A percentile compares a stretch with the other conserved stretches of the same genome.
Conservation (phyloP, 2,888 invertebrate genomes). For the Saturnia japonica region DNA sequence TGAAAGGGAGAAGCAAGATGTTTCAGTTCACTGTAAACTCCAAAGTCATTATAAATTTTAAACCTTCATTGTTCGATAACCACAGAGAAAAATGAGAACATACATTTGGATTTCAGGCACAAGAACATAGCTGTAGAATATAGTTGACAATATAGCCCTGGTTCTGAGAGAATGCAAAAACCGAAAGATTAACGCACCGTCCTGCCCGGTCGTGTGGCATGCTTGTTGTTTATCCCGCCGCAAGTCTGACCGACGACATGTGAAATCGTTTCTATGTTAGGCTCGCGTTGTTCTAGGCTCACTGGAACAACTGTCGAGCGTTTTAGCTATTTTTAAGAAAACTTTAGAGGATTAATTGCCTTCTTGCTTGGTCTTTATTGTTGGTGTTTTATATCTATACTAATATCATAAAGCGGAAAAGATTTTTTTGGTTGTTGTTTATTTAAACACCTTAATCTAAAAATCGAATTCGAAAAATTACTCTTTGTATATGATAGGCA, state of each 20-base stretch:
- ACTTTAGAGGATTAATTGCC: too few relatives aligned
- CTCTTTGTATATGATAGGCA: too few relatives aligned
- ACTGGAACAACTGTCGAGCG: neutral
- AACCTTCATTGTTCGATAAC: neutral
- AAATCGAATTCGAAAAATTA: too few relatives aligned
- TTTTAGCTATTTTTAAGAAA: neutral
- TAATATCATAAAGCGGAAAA: too few relatives aligned
- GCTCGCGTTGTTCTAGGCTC: neutral
- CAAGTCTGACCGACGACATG: conserved; percentile 1
- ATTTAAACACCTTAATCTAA: too few relatives aligned
- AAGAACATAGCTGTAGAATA: neutral
- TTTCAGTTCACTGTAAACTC: neutral
- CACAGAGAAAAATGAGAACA: neutral
- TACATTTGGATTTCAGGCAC: neutral
- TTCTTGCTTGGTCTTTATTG: too few relatives aligned
- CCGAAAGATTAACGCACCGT: neutral
- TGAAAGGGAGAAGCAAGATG: too few relatives aligned
- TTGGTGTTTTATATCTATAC: too few relatives aligned
- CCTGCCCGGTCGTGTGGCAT: neutral
- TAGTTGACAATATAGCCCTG: neutral
- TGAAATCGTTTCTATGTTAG: neutral
- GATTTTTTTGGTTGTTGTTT: too few relatives aligned
- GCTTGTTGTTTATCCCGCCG: neutral
- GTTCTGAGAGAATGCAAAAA: neutral
- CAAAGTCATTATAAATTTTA: neutral